Conservation (phyloP, 2,888 invertebrate species). For the Sesia apiformis region DNA sequence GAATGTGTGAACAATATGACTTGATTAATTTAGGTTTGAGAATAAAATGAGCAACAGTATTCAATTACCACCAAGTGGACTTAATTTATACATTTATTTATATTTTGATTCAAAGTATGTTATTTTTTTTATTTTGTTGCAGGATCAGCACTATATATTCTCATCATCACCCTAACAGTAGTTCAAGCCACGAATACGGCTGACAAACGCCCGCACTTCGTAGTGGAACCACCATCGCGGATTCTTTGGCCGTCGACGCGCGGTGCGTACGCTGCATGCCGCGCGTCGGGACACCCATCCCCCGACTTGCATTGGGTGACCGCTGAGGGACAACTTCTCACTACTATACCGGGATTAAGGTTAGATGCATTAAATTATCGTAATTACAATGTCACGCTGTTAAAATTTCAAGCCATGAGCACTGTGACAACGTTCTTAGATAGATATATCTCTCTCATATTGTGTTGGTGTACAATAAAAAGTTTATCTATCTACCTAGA, state of each 20-base stretch:
- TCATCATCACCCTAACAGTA: conserved; percentile 31
- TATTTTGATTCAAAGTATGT: too few species aligned
- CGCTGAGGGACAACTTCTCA: conserved; percentile 57
- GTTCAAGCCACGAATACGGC: conserved; percentile 28
- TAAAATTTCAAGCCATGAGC: too few species aligned
- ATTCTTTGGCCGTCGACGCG: conserved; percentile 62
- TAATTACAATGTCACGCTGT: background rate
- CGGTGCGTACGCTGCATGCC: conserved; percentile 54
- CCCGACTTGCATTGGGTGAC: conserved; percentile 66
- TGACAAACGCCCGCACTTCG: conserved; percentile 61
- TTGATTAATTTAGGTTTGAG: too few species aligned
- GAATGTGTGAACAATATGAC: too few species aligned
- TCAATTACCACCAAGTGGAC: too few species aligned
- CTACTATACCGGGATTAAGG: conserved; percentile 64
- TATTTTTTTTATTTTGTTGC: too few species aligned
- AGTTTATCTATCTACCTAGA: too few species aligned
- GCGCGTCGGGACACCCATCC: conserved; percentile 52
- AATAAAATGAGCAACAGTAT: too few species aligned
- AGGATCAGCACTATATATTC: conserved; percentile 14
- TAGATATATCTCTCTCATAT: too few species aligned
- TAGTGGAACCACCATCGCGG: conserved; percentile 52
- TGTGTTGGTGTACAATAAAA: too few species aligned
- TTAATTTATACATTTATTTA: too few species aligned
- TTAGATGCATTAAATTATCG: conserved; percentile 13
- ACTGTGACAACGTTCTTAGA: too few species aligned